These are phyloP conservation scores for Philopotamus ludificatus DNA, from an alignment of 1,140 invertebrate species.

Conservation along the genomic window DNA sequence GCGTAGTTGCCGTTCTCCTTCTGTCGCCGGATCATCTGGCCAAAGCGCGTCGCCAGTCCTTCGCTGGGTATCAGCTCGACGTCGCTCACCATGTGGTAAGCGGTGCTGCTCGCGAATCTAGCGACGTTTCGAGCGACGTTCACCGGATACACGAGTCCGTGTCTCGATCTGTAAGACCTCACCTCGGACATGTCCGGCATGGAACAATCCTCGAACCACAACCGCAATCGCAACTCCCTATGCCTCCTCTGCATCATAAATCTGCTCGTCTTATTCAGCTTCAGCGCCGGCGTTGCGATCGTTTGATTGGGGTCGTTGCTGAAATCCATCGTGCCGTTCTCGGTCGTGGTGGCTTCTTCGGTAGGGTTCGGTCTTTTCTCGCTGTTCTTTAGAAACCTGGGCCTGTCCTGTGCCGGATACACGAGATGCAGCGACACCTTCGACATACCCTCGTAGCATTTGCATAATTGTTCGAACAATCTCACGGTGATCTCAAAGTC, in stretches of 20 bases:
- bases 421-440: conserved; percentile 70
- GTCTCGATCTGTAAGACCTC: conserved; percentile 55
- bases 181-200: conserved; percentile 46
- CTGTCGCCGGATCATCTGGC: conserved; percentile 57
- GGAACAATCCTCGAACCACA: conserved; percentile 48
- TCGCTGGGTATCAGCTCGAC: conserved; percentile 73
- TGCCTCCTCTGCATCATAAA: background rate
- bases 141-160: conserved; percentile 68
- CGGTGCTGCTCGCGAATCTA: conserved; percentile 59
- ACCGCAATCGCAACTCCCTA: background rate
- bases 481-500: conserved; percentile 64
- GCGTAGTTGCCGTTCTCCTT: conserved; percentile 36
- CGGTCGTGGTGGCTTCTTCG: too few relatives aligned
- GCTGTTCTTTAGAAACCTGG: conserved; percentile 39
- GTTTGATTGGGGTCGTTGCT: too few relatives aligned
- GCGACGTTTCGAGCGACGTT: conserved; percentile 75
- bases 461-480: conserved; percentile 63
- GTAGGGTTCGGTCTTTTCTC: background rate
- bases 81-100: conserved; percentile 73
- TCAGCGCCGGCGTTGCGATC: too few relatives aligned
- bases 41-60: conserved; percentile 62
- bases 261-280: background rate
- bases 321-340: background rate
- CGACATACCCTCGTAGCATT: conserved; percentile 65
- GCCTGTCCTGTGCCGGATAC: conserved; percentile 56